Evolutionary conservation across 2,888 invertebrate species (phyloP).

Genomic region (Synergus laeviventris): DNA sequence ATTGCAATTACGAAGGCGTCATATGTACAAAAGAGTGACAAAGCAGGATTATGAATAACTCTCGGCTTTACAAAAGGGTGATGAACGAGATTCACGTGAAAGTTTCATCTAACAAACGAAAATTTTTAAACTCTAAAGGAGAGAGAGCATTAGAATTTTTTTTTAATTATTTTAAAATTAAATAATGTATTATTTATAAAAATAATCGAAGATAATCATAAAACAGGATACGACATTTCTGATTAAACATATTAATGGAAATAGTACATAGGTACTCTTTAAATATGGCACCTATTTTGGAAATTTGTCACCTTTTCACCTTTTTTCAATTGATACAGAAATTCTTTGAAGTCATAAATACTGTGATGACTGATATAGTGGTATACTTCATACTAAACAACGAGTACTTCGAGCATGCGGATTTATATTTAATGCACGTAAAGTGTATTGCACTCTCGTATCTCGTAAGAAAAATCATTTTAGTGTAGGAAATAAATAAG

Average conservation of each 20-base stretch:
- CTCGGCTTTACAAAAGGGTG: background rate
- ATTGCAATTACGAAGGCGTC: background rate
- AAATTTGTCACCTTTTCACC: too few species aligned
- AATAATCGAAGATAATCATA: background rate
- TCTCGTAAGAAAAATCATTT: background rate
- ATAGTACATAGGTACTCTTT: background rate
- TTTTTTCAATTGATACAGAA: too few species aligned
- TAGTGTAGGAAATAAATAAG: background rate
- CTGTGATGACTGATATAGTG: background rate
- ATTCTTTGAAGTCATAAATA: background rate
- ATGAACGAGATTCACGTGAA: background rate
- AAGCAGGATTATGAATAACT: constrained; percentile 6
- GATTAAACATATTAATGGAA: too few species aligned
- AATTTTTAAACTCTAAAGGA: too few species aligned
- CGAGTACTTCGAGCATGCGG: background rate
- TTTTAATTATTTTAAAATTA: background rate
- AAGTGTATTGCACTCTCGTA: background rate
- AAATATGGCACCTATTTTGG: background rate
- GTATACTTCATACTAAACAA: background rate
- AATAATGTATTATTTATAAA: background rate
- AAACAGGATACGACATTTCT: background rate
- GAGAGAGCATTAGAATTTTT: too few species aligned
- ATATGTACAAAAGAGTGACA: background rate
- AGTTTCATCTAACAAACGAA: background rate
- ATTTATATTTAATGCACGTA: constrained; percentile 8